These are phyloP conservation scores for Ephydatia muelleri DNA, from an alignment of 37 sponge, comb jelly and placozoan genomes.

Conservation along the genomic window DNA sequence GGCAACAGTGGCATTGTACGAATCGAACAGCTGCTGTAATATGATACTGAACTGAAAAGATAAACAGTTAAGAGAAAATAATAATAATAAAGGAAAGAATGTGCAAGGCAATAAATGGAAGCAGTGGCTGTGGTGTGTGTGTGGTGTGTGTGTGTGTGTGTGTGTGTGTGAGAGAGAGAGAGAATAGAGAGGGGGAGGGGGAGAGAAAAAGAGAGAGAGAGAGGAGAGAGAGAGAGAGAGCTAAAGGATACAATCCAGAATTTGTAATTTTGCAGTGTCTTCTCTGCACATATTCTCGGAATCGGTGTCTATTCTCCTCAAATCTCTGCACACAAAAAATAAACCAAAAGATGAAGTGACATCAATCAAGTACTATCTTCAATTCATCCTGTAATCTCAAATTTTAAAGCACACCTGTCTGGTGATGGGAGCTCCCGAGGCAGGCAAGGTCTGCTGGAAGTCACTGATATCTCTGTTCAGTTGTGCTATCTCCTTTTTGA, in stretches of 20 bases:
- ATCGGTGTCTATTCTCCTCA: slow-evolving; percentile 74
- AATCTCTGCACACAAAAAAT: slow-evolving; percentile 53
- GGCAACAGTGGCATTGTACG: slow-evolving; percentile 81
- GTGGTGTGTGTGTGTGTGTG: neutral
- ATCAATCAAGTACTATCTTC: neutral
- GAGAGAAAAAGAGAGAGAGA: too few relatives aligned
- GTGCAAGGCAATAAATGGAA: too few relatives aligned
- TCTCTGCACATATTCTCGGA: slow-evolving; percentile 70
- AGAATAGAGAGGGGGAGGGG: too few relatives aligned
- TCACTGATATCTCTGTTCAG: slow-evolving; percentile 63
- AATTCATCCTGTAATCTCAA: neutral
- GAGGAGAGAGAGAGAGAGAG: neutral
- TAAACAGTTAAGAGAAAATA: neutral
- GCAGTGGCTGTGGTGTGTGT: too few relatives aligned
- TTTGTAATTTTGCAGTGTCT: slow-evolving; percentile 81
- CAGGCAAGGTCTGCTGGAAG: slow-evolving; percentile 85
- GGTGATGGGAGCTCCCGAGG: slow-evolving; percentile 83
- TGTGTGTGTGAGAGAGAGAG: neutral
- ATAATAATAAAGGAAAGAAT: too few relatives aligned
- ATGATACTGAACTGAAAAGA: slow-evolving; percentile 79
- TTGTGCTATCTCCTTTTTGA: slow-evolving; percentile 49
- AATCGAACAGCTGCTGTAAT: slow-evolving; percentile 78
- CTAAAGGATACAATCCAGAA: slow-evolving; percentile 90
- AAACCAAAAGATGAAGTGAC: neutral
- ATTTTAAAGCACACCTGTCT: slow-evolving; percentile 55